These are phyloP conservation scores for Guaruba guarouba DNA, from an alignment of 2,113 vertebrate genomes.

Conservation along the genomic window DNA sequence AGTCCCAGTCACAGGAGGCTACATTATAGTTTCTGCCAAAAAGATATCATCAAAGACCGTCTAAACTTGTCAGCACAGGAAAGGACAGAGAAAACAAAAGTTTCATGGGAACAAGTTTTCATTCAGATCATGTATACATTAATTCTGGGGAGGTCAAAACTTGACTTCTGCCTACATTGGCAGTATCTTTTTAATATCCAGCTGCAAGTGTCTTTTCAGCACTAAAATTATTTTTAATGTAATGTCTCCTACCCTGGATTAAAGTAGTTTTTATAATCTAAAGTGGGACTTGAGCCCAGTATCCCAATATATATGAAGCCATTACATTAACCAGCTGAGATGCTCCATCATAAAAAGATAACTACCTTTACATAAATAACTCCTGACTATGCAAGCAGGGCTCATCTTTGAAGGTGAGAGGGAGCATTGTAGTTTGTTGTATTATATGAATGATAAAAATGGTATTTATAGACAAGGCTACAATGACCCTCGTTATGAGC, in stretches of 20 bases:
- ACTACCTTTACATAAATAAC: conserved; percentile 65
- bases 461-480: conserved; percentile 45
- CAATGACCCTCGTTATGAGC: conserved; percentile 33
- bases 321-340: conserved; percentile 63
- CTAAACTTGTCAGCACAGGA: background rate
- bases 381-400: conserved; percentile 27
- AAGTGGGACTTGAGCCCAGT: conserved; percentile 54
- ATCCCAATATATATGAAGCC: conserved; percentile 35
- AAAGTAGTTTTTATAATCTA: conserved; percentile 59
- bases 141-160: background rate
- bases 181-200: conserved; percentile 37
- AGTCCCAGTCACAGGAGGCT: background rate
- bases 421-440: conserved; percentile 29
- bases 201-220: conserved; percentile 3
- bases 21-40: background rate
- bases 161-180: background rate
- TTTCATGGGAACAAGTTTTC: background rate
- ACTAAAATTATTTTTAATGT: conserved; percentile 58
- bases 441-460: conserved; percentile 38
- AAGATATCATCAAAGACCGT: background rate
- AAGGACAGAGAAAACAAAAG: background rate
- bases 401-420: conserved; percentile 38
- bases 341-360: conserved; percentile 46
- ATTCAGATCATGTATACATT: background rate
- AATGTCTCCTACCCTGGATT: conserved; percentile 39